These are phyloP conservation scores for Scaptomyza montana DNA, from an alignment of 1,140 invertebrate genomes.

Conservation along the genomic window DNA sequence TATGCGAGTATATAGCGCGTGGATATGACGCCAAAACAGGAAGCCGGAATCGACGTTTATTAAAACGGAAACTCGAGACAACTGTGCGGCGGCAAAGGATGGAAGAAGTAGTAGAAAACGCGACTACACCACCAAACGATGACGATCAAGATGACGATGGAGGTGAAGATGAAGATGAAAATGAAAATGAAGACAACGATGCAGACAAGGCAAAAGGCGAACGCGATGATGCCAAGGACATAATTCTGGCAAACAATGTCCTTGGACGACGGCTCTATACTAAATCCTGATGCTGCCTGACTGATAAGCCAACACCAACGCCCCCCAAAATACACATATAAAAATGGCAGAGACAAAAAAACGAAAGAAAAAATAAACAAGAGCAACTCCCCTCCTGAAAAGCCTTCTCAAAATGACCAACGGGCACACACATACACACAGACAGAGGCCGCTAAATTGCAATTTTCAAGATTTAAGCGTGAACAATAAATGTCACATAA, in stretches of 20 bases:
- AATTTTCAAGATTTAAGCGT: constrained; percentile 81
- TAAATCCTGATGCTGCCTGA: constrained; percentile 18
- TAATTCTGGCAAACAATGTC: constrained; percentile 69
- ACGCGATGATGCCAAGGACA: constrained; percentile 35
- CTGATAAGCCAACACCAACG: constrained; percentile 31
- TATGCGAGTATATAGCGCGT: constrained; percentile 35
- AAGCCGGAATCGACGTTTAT: constrained; percentile 82
- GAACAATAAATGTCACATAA: constrained; percentile 82
- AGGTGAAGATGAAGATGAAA: background rate
- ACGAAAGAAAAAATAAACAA: background rate
- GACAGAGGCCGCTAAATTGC: constrained; percentile 66
- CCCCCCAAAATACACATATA: no score
- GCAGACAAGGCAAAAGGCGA: background rate
- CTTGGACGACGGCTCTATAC: constrained; percentile 42
- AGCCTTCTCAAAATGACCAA: constrained; percentile 44
- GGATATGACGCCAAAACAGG: constrained; percentile 73
- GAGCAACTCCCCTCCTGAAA: background rate
- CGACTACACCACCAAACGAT: constrained; percentile 4
- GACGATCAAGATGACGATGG: background rate
- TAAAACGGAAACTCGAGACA: constrained; percentile 81
- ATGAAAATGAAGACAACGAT: background rate
- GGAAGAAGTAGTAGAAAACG: background rate
- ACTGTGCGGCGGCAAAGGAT: constrained; percentile 63
- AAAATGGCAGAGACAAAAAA: background rate
- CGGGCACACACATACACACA: constrained; percentile 17